Conservation (phyloP, 1,140 invertebrate species). For the Drosophila arizonae region DNA sequence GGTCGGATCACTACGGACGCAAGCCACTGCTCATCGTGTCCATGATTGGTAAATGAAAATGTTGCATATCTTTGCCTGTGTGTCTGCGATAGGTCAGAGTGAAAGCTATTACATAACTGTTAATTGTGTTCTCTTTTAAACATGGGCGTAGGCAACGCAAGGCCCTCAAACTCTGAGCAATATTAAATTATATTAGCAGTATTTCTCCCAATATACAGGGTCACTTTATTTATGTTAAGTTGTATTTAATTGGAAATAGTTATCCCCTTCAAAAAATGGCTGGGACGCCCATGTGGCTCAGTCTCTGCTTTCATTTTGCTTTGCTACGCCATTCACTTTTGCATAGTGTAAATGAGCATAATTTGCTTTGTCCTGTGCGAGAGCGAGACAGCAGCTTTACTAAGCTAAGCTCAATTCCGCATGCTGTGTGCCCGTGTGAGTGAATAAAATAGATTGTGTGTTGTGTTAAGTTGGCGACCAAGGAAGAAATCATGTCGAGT, state of each 20-base stretch:
- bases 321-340: not conserved
- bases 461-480: too few species aligned
- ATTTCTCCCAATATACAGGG: too few species aligned
- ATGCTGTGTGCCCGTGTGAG: not conserved
- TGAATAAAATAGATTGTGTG: not conserved
- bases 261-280: too few species aligned
- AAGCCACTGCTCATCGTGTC: slow-evolving; percentile 86
- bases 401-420: not conserved
- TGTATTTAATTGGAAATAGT: too few species aligned
- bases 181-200: too few species aligned
- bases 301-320: not conserved
- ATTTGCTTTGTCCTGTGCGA: not conserved
- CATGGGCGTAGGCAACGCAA: too few species aligned
- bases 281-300: too few species aligned
- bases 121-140: too few species aligned
- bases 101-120: too few species aligned
- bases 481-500: too few species aligned
- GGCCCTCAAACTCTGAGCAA: too few species aligned
- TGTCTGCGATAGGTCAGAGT: not conserved
- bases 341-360: not conserved
- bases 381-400: not conserved
- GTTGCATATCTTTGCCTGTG: not conserved
- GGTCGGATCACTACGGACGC: slow-evolving; percentile 89
- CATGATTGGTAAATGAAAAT: slow-evolving; percentile 83
- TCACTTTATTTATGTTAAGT: too few species aligned